Evolutionary conservation across 2,888 invertebrate genomes (phyloP).

Genomic region (Andrena haemorrhoa): DNA sequence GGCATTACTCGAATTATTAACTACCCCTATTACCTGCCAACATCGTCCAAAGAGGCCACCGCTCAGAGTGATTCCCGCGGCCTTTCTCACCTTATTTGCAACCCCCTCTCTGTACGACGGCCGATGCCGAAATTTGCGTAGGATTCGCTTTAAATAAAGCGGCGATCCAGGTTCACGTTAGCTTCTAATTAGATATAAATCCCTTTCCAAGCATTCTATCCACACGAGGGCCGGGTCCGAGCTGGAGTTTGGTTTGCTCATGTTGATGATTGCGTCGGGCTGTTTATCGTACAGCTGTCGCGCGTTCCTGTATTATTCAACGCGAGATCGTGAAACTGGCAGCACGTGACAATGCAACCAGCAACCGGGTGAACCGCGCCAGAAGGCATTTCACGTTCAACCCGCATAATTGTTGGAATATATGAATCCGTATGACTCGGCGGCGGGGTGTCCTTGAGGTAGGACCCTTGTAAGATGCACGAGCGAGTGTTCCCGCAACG

Average conservation of each 20-base stretch:
- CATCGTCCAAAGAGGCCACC: conserved; percentile 20
- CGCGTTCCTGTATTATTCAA: conserved; percentile 31
- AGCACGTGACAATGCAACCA: conserved; percentile 27
- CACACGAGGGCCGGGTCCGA: background rate
- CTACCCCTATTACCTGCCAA: conserved; percentile 41
- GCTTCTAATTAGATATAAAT: background rate
- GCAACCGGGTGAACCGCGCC: background rate
- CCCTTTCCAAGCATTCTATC: background rate
- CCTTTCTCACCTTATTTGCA: background rate
- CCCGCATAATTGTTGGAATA: conserved; percentile 17
- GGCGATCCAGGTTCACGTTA: no score
- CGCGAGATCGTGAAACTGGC: conserved; percentile 17
- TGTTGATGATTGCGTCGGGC: background rate
- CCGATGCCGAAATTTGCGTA: background rate
- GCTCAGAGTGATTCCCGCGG: background rate
- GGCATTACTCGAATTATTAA: conserved; percentile 72
- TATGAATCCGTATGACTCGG: background rate
- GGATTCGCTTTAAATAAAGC: background rate
- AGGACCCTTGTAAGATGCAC: background rate
- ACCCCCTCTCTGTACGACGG: background rate
- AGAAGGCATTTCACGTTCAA: conserved; percentile 11
- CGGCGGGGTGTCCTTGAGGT: background rate
- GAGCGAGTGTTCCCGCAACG: background rate
- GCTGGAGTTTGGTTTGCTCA: background rate
- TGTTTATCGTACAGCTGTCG: conserved; percentile 15